phyloP scores from a whole-genome alignment of 1,140 invertebrate species.

The Rhizoglyphus robini region DNA sequence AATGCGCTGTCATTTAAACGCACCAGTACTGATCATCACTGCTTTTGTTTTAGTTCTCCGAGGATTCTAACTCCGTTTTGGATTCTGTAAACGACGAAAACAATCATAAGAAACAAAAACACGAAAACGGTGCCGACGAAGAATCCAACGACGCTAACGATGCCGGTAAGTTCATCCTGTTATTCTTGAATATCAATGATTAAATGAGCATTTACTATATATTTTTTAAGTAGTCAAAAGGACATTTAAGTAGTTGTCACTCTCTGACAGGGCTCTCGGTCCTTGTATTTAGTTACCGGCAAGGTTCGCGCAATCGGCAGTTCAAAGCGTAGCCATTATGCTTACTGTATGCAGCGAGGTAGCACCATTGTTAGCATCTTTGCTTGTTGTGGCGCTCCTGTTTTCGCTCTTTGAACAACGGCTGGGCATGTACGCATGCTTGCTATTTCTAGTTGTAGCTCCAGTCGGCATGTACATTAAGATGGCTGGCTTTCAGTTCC shows the following conservation, averaged over 20 bases:
- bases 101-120: constrained; percentile 12
- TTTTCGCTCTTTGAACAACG: not conserved
- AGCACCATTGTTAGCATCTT: constrained; percentile 5
- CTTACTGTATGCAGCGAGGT: not conserved
- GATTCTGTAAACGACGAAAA: constrained; percentile 9
- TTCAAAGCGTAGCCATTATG: not conserved
- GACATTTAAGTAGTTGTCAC: not conserved
- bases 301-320: not conserved
- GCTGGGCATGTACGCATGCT: not conserved
- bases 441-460: not conserved
- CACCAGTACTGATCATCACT: not conserved
- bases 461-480: not conserved
- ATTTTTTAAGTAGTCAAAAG: too few species aligned
- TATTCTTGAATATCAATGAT: too few species aligned
- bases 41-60: constrained; percentile 10
- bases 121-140: constrained; percentile 19
- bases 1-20: not conserved
- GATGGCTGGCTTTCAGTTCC: not conserved
- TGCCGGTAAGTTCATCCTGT: constrained; percentile 11
- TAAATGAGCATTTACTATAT: too few species aligned
- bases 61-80: constrained; percentile 18
- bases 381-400: not conserved
- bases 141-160: constrained; percentile 19
- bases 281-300: too few species aligned
- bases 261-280: not conserved